A percentile compares a stretch with the other conserved stretches of the same genome.
phyloP scores from a whole-genome alignment of 2,797 vertebrate genomes.

The Gallinago stenura region DNA sequence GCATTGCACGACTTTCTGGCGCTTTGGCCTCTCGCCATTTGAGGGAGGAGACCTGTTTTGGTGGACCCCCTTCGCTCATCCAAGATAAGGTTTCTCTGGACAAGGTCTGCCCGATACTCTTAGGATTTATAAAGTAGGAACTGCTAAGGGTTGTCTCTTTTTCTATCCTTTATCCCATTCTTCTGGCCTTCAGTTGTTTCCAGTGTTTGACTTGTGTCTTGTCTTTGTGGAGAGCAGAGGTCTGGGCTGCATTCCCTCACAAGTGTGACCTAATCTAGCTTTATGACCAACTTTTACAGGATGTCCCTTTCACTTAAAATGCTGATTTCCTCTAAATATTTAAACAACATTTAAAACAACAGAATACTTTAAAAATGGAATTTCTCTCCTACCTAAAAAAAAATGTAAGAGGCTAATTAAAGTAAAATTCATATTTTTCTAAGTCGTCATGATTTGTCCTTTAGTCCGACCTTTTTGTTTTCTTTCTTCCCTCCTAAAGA shows the following conservation, averaged over 20 bases:
- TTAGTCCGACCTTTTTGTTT: neutral
- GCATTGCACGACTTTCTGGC: neutral
- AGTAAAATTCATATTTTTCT: neutral
- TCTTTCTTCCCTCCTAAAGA: neutral
- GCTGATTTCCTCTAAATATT: neutral
- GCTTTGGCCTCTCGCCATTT: neutral
- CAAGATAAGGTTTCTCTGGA: neutral
- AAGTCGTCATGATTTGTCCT: neutral
- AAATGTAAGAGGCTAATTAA: neutral
- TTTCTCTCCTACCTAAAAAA: neutral
- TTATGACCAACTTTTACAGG: neutral
- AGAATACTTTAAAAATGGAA: neutral
- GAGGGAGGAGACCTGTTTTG: neutral
- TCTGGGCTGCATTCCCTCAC: neutral
- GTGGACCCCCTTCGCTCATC: accelerated
- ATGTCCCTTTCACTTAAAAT: neutral
- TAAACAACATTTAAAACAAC: neutral
- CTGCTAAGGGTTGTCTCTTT: neutral
- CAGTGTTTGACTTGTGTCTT: neutral
- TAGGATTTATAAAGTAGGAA: neutral
- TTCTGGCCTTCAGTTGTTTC: neutral
- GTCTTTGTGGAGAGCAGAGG: neutral
- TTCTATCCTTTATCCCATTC: neutral
- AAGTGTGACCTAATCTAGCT: neutral
- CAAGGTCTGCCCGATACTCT: neutral